Percentiles rank a stretch among this genome's conserved stretches.
These are phyloP conservation scores for Penaeus vannamei DNA, from an alignment of 1,140 invertebrate species.

Conservation along the genomic window DNA sequence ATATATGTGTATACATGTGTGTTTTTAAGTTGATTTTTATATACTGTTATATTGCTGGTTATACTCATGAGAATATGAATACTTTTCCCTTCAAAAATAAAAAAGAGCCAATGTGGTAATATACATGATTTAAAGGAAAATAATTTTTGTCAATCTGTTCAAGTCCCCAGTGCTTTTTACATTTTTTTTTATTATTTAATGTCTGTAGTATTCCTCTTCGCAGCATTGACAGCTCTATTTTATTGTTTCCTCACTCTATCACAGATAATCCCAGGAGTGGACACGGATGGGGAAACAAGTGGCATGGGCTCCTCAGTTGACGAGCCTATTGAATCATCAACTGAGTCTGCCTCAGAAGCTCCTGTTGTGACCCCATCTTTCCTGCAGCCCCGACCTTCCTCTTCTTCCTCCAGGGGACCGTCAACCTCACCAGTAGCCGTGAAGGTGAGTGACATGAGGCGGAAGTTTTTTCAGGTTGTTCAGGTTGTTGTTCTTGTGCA, in stretches of 20 bases:
- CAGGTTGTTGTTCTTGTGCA: too few species aligned
- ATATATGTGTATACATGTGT: too few species aligned
- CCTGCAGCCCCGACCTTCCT: constrained; percentile 43
- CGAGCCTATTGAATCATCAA: constrained; percentile 66
- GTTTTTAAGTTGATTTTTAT: too few species aligned
- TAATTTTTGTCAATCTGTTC: too few species aligned
- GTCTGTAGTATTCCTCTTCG: neutral
- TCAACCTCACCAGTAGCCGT: constrained; percentile 48
- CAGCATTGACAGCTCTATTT: neutral
- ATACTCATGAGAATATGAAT: too few species aligned
- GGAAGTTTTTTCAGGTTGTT: too few species aligned
- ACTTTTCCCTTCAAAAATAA: too few species aligned
- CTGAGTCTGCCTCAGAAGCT: constrained; percentile 66
- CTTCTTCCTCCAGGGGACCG: constrained; percentile 27
- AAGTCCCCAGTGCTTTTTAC: too few species aligned
- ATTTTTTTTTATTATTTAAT: too few species aligned
- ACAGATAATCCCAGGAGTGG: constrained; percentile 41
- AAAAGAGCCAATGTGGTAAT: too few species aligned
- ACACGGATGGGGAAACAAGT: constrained; percentile 67
- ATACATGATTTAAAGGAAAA: too few species aligned
- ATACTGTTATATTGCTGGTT: too few species aligned
- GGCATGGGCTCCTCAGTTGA: constrained; percentile 67
- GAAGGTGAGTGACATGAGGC: constrained; percentile 4
- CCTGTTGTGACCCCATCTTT: constrained; percentile 52
- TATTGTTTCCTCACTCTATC: constrained; percentile 8